phyloP scores from a whole-genome alignment of 1,140 invertebrate genomes.

The Drosophila nannoptera region DNA sequence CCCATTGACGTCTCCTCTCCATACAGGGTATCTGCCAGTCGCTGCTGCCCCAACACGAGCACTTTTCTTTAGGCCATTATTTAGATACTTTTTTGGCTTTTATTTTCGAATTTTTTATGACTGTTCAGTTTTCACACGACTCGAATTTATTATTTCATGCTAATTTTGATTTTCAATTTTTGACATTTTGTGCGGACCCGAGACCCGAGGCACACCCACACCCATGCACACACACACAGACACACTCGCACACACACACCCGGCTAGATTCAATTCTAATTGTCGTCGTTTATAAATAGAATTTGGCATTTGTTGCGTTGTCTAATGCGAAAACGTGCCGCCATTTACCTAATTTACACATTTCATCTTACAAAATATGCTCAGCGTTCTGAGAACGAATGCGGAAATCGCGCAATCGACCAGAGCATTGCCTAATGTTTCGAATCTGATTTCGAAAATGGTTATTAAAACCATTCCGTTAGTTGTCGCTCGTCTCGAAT shows the following conservation, averaged over 20 bases:
- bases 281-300: conserved; percentile 43
- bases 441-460: no score
- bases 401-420: no score
- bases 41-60: no score
- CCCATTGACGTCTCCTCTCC: no score
- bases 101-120: neutral
- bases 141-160: conserved; percentile 55
- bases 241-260: conserved; percentile 21
- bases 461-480: no score
- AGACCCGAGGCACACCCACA: neutral
- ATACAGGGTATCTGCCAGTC: neutral
- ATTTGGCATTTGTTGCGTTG: conserved; percentile 34
- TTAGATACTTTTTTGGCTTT: neutral
- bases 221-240: conserved; percentile 17
- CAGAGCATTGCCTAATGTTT: no score
- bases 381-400: neutral
- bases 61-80: neutral
- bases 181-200: conserved; percentile 12
- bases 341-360: conserved; percentile 32
- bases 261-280: conserved; percentile 35
- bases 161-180: conserved; percentile 40
- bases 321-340: conserved; percentile 35
- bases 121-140: conserved; percentile 16
- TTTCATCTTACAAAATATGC: conserved; percentile 16
- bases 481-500: no score